These are phyloP conservation scores for Bovichtus diacanthus DNA, from an alignment of 2,797 vertebrate genomes.

Conservation along the genomic window DNA sequence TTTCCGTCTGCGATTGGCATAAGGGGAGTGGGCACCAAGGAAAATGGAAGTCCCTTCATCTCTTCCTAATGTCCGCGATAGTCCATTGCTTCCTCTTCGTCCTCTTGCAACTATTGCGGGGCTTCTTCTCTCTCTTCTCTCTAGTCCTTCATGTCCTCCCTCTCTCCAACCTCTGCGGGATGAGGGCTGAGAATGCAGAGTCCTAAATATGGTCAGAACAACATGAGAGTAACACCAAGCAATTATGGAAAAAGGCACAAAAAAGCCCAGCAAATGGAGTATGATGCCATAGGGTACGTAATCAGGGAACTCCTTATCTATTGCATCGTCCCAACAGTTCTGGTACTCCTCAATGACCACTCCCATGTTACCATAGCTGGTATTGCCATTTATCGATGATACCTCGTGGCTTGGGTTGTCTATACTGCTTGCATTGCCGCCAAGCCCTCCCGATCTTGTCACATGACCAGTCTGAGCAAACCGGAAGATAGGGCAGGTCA, in stretches of 20 bases:
- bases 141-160: constrained; percentile 10
- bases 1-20: constrained; percentile 85
- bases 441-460: constrained; percentile 55
- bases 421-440: constrained; percentile 28
- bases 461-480: constrained; percentile 87
- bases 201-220: constrained; percentile 87
- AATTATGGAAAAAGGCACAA: constrained; percentile 87
- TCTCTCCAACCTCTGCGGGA: constrained; percentile 30
- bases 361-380: constrained; percentile 20
- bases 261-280: constrained; percentile 88
- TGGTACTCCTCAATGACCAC: constrained; percentile 71
- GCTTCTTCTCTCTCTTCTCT: constrained; percentile 42
- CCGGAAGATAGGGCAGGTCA: constrained; percentile 89
- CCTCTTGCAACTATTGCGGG: constrained; percentile 32
- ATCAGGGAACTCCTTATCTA: constrained; percentile 87
- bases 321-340: constrained; percentile 89
- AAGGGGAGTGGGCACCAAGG: constrained; percentile 80
- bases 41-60: constrained; percentile 76
- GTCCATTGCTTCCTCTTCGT: constrained; percentile 55
- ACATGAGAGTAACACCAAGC: constrained; percentile 91
- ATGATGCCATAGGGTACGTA: constrained; percentile 89
- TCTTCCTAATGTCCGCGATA: constrained; percentile 26
- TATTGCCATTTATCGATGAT: constrained; percentile 43
- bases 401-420: constrained; percentile 22
- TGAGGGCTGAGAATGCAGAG: constrained; percentile 80